Base-by-base conservation (phyloP, 2,888 invertebrate species). In the Nomada lathburiana region DNA sequence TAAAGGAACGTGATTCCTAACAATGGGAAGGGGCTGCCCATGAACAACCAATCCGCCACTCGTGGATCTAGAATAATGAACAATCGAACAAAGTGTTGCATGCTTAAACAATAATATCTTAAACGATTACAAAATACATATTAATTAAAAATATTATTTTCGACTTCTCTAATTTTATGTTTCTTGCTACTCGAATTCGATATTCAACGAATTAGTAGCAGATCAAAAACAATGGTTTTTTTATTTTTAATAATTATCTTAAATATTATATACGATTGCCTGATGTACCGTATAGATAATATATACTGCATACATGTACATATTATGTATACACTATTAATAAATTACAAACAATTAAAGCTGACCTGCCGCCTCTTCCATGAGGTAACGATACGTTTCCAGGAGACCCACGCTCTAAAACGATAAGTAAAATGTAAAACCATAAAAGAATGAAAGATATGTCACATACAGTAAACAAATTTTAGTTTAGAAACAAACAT, bases 321-420 rank as follows among this genome's bases (percentile, higher is more conserved):
- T 36, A 36, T 36, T 36, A 36, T 36, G 0, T 36, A 5, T 36
- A 36, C 36, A 7, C 36, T 7, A 36, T 36, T 36, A 36, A 36
- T n/a, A 63, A 26, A 20, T 52, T n/a, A 10, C 26, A 11, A 23
- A 29, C 36, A 18, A 60, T 53, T 4, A 20, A 62, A 20, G 75
- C 89, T 92, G 70, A 92, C 93, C 93, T 83, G 93, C 90, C 80
- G 91, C 91, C 74, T 93, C 91, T 64, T 92, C 89, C 72, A 93
- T 87, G 80, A 93, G 86, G 82, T 92, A 93, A 67, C 86, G 90
- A 88, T 93, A 93, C 74, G 90, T 89, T 86, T 91, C 91, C 83
- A 84, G 80, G 76, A 90, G 88, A 76, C 89, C 81, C 81, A 87
- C 79, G 42, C 83, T 68, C 89, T 88, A 64, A 2, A 29, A 64